A percentile compares a stretch with the other conserved stretches of the same genome.
These are phyloP conservation scores for Antedon mediterranea DNA, from an alignment of 53 echinoderm and acorn worm species.

Conservation along the genomic window DNA sequence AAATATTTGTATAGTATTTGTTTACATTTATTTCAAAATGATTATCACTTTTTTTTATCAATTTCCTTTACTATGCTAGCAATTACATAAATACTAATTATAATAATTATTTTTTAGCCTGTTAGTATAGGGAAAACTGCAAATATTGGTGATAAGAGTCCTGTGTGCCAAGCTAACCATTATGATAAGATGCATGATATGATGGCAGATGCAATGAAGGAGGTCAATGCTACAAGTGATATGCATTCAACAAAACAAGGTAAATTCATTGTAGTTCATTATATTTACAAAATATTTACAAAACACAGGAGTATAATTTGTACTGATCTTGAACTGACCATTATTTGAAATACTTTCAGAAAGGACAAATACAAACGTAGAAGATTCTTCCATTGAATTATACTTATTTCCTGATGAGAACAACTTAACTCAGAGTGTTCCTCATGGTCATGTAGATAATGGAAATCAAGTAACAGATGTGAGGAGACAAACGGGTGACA, in stretches of 20 bases:
- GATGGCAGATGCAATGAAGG: constrained; percentile 98
- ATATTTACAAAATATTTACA: no score
- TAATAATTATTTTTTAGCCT: background rate
- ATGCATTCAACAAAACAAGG: background rate
- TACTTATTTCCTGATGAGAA: background rate
- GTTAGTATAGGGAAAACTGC: background rate
- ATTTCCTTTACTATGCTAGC: no score
- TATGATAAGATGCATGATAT: constrained; percentile 82
- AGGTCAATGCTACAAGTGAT: constrained; percentile 25
- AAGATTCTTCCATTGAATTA: background rate
- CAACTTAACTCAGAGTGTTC: background rate
- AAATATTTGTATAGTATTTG: no score
- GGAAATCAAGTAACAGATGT: background rate
- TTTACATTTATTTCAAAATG: no score
- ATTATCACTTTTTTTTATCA: no score
- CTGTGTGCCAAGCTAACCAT: constrained; percentile 50
- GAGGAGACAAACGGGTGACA: background rate
- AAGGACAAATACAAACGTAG: background rate
- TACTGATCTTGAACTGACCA: no score
- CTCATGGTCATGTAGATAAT: background rate
- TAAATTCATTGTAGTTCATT: background rate
- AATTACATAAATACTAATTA: no score
- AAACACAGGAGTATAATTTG: no score
- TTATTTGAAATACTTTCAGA: no score
- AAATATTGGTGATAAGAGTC: constrained; percentile 20